These are phyloP conservation scores for Arvicanthis niloticus DNA, from an alignment of 2,113 vertebrate genomes.

Conservation along the genomic window DNA sequence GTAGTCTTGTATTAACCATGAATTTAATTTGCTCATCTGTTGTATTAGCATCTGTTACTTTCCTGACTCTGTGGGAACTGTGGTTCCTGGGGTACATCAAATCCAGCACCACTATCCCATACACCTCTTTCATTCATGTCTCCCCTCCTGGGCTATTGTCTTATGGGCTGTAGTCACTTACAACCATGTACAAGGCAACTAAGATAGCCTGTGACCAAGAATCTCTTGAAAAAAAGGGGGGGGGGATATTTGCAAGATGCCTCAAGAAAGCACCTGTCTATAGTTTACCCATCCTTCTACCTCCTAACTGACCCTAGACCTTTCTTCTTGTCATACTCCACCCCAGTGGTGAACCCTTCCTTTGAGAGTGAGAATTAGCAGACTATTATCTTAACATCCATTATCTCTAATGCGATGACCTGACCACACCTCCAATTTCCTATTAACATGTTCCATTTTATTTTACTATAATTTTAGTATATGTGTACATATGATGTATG, in stretches of 20 bases:
- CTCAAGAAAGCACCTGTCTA: rapidly evolving
- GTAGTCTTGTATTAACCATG: rapidly evolving
- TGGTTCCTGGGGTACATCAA: too few relatives aligned
- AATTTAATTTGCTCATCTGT: neutral
- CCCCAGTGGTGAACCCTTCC: rapidly evolving
- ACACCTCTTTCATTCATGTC: neutral
- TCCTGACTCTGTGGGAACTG: neutral
- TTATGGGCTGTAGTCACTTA: neutral
- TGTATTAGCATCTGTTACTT: neutral
- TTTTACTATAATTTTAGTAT: neutral
- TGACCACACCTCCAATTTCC: neutral
- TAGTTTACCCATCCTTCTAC: rapidly evolving
- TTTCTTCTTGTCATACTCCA: neutral
- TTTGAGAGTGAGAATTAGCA: neutral
- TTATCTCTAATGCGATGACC: neutral
- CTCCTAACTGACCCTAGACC: rapidly evolving
- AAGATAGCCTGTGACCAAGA: too few relatives aligned
- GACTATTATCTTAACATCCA: neutral
- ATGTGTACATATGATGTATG: neutral
- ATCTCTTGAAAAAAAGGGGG: too few relatives aligned
- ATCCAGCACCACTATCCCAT: neutral
- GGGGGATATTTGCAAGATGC: too few relatives aligned
- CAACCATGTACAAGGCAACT: neutral
- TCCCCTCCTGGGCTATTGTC: rapidly evolving
- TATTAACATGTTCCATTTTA: neutral